Evolutionary conservation across 1,140 invertebrate species (phyloP).

Genomic region (Heterodera carotae): DNA sequence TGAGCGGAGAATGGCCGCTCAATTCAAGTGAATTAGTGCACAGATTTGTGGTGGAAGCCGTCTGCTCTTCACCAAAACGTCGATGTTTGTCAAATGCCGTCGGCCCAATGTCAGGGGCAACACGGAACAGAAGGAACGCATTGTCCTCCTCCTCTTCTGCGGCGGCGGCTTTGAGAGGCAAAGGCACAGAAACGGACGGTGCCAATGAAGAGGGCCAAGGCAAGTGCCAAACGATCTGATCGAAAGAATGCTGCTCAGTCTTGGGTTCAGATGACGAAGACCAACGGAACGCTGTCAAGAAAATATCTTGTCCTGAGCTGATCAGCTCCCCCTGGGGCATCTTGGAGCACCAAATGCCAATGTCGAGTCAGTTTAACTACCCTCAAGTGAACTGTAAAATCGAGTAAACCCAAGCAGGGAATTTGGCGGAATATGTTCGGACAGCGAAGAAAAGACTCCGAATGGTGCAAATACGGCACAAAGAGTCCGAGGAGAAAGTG

Average conservation of each 20-base stretch:
- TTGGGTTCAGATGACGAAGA: neutral
- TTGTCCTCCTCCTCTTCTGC: slow-evolving; percentile 22
- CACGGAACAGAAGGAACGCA: slow-evolving; percentile 32
- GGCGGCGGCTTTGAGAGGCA: neutral
- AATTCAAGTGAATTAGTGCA: neutral
- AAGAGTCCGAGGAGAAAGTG: slow-evolving; percentile 43
- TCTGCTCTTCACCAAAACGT: slow-evolving; percentile 5
- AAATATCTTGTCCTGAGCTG: slow-evolving; percentile 32
- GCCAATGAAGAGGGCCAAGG: neutral
- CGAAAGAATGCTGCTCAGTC: neutral
- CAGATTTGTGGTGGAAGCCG: slow-evolving; percentile 39
- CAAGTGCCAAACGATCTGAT: neutral
- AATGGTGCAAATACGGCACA: slow-evolving; percentile 47
- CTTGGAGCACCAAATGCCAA: slow-evolving; percentile 43
- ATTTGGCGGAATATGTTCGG: slow-evolving; percentile 56
- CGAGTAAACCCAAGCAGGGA: slow-evolving; percentile 39
- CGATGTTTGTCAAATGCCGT: slow-evolving; percentile 1
- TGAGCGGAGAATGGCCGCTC: neutral
- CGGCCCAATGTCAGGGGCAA: slow-evolving; percentile 1
- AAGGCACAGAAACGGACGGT: neutral
- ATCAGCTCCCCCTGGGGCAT: slow-evolving; percentile 15
- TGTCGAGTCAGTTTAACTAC: slow-evolving; percentile 40
- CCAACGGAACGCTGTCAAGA: neutral
- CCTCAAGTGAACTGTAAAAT: slow-evolving; percentile 20
- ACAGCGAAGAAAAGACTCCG: slow-evolving; percentile 57